Evolutionary conservation across 2,113 vertebrate species (phyloP).

Genomic region (Apodemus speciosus): DNA sequence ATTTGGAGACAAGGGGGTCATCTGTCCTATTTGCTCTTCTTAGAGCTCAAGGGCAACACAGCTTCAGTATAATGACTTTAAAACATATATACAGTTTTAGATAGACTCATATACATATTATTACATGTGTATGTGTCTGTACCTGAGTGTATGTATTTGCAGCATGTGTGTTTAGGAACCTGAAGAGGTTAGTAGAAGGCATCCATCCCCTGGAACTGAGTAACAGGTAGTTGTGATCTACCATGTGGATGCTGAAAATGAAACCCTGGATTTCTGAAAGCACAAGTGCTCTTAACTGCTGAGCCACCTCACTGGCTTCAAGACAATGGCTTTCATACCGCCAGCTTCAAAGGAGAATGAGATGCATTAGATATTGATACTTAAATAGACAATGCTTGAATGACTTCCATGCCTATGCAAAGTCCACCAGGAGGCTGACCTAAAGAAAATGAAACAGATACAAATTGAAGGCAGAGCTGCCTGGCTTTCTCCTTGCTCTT

Average conservation of each 20-base stretch:
- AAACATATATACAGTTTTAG: not conserved
- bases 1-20: not conserved
- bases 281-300: not conserved
- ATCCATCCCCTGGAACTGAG: not conserved
- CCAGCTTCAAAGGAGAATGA: not conserved
- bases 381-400: not conserved
- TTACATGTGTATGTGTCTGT: not conserved
- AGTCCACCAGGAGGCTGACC: not conserved
- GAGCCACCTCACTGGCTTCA: not conserved
- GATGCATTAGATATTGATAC: not conserved
- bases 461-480: not conserved
- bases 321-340: not conserved
- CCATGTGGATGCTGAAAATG: not conserved
- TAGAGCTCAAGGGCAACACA: not conserved
- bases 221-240: not conserved
- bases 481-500: not conserved
- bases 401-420: not conserved
- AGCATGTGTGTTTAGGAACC: not conserved
- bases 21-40: not conserved
- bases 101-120: not conserved
- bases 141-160: not conserved
- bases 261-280: not conserved
- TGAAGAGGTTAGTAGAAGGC: not conserved
- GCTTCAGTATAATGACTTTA: not conserved
- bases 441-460: not conserved